Evolutionary conservation across 2,113 vertebrate genomes (phyloP).

Genomic region (Gymnocephalus cernua): DNA sequence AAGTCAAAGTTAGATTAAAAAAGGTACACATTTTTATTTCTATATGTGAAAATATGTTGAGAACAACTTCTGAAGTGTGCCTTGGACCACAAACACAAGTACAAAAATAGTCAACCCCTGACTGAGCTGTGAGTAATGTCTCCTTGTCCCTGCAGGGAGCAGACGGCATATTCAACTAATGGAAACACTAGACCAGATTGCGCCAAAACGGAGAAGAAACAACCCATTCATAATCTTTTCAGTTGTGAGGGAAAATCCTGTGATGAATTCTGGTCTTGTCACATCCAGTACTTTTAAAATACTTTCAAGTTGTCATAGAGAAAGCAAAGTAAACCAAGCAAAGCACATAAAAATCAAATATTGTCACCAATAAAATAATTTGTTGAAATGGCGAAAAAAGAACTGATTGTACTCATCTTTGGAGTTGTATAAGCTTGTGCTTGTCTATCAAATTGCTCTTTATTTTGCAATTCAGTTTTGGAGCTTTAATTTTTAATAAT

Average conservation of each 20-base stretch:
- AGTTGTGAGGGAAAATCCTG: neutral
- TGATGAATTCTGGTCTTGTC: conserved; percentile 1
- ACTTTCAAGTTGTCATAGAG: neutral
- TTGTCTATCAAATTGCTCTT: neutral
- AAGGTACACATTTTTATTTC: neutral
- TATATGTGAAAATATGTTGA: neutral
- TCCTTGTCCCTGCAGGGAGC: conserved; percentile 16
- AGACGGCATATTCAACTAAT: conserved; percentile 38
- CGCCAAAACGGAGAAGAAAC: neutral
- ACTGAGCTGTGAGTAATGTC: conserved; percentile 33
- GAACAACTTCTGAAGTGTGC: conserved; percentile 10
- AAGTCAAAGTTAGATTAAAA: neutral
- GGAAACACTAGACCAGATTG: conserved; percentile 23
- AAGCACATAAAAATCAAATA: neutral
- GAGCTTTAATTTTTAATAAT: too few relatives aligned
- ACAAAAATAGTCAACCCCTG: conserved; percentile 38
- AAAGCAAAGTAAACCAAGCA: neutral
- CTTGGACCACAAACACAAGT: conserved; percentile 7
- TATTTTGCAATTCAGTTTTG: too few relatives aligned
- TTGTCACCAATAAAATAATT: neutral
- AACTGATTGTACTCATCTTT: too few relatives aligned
- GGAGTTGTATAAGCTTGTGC: neutral
- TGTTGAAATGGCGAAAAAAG: too few relatives aligned
- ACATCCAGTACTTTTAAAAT: neutral
- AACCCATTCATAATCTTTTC: neutral